Conservation (phyloP, 2,797 vertebrate species). For the Morelia viridis region DNA sequence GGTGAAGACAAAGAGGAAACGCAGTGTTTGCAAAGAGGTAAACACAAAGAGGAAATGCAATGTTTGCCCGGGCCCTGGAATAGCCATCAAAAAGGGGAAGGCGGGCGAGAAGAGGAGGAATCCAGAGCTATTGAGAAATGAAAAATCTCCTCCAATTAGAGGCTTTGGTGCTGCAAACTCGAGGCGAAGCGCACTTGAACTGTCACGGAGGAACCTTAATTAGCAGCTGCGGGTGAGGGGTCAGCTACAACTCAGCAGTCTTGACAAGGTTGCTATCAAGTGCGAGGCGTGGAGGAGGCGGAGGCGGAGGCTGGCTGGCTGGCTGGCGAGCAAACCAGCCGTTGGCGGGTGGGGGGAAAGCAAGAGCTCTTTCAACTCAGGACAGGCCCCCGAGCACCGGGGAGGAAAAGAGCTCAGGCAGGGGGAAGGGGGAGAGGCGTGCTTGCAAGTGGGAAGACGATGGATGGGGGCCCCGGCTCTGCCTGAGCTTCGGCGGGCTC, state of each 20-base stretch:
- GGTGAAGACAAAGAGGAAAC: slow-evolving; percentile 57
- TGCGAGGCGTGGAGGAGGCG: slow-evolving; percentile 67
- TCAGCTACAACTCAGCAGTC: slow-evolving; percentile 82
- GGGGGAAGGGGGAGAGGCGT: slow-evolving; percentile 30
- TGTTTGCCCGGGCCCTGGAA: slow-evolving; percentile 67
- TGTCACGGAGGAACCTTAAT: slow-evolving; percentile 91
- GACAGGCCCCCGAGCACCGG: slow-evolving; percentile 48
- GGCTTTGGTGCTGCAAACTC: slow-evolving; percentile 79
- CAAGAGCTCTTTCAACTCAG: slow-evolving; percentile 49
- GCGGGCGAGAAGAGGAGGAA: slow-evolving; percentile 11
- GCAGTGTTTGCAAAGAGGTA: slow-evolving; percentile 43
- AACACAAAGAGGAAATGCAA: slow-evolving; percentile 57
- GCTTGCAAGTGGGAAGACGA: slow-evolving; percentile 58
- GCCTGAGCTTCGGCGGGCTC: not conserved
- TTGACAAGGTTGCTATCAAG: slow-evolving; percentile 84
- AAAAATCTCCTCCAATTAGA: slow-evolving; percentile 87
- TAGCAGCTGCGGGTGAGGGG: slow-evolving; percentile 88
- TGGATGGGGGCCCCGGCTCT: slow-evolving; percentile 46
- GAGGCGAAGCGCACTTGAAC: slow-evolving; percentile 82
- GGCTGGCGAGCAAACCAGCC: slow-evolving; percentile 12
- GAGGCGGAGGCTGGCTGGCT: slow-evolving; percentile 40
- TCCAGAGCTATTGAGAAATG: slow-evolving; percentile 70
- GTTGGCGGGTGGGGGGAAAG: slow-evolving; percentile 35
- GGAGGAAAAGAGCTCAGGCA: not conserved
- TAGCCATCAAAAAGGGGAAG: slow-evolving; percentile 44